Conservation (phyloP, 2,797 vertebrate species). For the Halcyon chelicuti region DNA sequence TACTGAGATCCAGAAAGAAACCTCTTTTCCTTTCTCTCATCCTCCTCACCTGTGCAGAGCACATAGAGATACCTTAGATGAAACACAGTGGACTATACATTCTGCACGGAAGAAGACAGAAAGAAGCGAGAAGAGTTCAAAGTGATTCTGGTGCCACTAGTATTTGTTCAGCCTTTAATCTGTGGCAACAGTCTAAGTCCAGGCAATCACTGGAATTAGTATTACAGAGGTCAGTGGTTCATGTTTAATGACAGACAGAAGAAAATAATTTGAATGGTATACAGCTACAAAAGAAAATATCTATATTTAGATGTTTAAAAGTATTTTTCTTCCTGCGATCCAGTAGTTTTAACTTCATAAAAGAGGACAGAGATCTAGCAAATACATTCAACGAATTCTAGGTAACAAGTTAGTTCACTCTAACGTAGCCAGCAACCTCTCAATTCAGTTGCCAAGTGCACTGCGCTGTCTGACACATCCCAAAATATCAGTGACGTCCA, state of each 20-base stretch:
- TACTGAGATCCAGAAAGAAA: not conserved
- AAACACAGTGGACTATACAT: not conserved
- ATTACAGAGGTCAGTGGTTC: not conserved
- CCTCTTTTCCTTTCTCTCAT: not conserved
- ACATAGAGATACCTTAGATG: not conserved
- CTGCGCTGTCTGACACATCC: not conserved
- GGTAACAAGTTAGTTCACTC: not conserved
- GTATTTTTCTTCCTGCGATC: not conserved
- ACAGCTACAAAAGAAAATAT: not conserved
- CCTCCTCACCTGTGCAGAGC: not conserved
- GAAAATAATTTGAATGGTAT: not conserved
- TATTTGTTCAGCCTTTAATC: not conserved
- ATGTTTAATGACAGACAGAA: not conserved
- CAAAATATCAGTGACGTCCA: not conserved
- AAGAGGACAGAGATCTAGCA: not conserved
- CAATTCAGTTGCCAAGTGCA: not conserved
- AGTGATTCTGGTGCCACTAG: not conserved
- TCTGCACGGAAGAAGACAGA: not conserved
- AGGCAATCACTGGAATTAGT: not conserved
- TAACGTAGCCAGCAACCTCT: not conserved
- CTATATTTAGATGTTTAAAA: not conserved
- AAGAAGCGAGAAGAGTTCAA: not conserved
- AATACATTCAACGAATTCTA: not conserved
- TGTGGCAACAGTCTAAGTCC: not conserved
- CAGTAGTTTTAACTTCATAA: not conserved